Evolutionary conservation across 1,140 invertebrate species (phyloP).

Genomic region (Eumaeus atala): DNA sequence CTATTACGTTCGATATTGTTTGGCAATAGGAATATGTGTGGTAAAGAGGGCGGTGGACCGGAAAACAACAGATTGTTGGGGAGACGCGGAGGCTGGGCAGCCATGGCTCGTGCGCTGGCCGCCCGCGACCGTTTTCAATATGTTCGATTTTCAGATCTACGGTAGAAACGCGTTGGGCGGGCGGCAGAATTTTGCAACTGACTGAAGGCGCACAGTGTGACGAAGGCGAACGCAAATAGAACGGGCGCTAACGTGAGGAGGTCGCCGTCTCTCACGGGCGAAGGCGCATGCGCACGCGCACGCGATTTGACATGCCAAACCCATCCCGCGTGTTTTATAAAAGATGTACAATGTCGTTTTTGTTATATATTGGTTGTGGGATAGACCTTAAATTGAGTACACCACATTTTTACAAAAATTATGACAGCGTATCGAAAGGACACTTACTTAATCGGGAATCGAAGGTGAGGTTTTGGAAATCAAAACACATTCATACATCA

Average conservation of each 20-base stretch:
- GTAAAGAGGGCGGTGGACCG: slow-evolving; percentile 51
- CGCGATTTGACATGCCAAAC: slow-evolving; percentile 60
- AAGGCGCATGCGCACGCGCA: slow-evolving; percentile 68
- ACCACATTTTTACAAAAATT: slow-evolving; percentile 14
- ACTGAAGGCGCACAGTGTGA: slow-evolving; percentile 66
- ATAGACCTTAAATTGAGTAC: slow-evolving; percentile 38
- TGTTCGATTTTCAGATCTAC: slow-evolving; percentile 46
- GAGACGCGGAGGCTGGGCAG: slow-evolving; percentile 66
- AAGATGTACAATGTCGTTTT: slow-evolving; percentile 56
- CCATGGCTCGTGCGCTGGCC: slow-evolving; percentile 58
- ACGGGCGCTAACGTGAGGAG: slow-evolving; percentile 68
- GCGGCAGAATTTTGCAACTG: slow-evolving; percentile 67
- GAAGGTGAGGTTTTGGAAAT: slow-evolving; percentile 44
- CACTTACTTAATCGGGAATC: slow-evolving; percentile 40
- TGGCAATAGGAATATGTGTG: slow-evolving; percentile 51
- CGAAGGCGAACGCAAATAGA: slow-evolving; percentile 70
- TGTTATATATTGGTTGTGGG: slow-evolving; percentile 60
- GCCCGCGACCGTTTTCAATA: slow-evolving; percentile 45
- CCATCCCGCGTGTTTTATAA: slow-evolving; percentile 53
- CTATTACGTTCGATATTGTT: slow-evolving; percentile 29
- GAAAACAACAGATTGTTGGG: slow-evolving; percentile 58
- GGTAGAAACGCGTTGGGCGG: slow-evolving; percentile 60
- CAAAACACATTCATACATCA: slow-evolving; percentile 45
- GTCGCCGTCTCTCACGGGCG: slow-evolving; percentile 67
- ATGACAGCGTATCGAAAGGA: slow-evolving; percentile 57